Evolutionary conservation across 2,797 vertebrate genomes (phyloP).

Genomic region (Yasuhikotakia modesta): DNA sequence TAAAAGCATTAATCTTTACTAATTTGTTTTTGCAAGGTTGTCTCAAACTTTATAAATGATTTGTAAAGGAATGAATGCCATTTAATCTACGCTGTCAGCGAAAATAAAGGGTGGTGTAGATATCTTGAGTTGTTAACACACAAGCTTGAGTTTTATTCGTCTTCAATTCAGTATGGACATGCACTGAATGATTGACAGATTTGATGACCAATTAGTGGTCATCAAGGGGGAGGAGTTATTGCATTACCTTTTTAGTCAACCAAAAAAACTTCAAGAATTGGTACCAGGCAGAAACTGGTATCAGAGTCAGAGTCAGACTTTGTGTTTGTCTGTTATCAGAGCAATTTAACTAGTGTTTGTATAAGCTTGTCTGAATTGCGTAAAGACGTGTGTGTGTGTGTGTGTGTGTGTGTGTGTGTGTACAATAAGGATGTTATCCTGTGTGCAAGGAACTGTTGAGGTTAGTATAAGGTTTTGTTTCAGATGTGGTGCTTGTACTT

Average conservation of each 20-base stretch:
- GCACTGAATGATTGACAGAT: not conserved
- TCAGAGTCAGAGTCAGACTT: not conserved
- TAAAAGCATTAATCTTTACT: slow-evolving; percentile 16
- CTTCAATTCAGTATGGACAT: not conserved
- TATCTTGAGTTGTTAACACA: not conserved
- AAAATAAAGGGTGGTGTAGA: slow-evolving; percentile 9
- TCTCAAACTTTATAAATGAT: slow-evolving; percentile 28
- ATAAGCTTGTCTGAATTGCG: not conserved
- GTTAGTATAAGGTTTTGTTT: not conserved
- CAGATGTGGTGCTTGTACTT: not conserved
- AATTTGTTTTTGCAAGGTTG: slow-evolving; percentile 20
- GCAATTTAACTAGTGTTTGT: not conserved
- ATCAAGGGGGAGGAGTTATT: not conserved
- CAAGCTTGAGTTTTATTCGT: not conserved
- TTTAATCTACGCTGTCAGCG: slow-evolving; percentile 23
- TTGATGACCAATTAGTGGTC: not conserved
- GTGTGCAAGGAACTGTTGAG: not conserved
- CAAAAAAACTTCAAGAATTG: not conserved
- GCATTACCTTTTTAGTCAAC: not conserved
- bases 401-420: not conserved
- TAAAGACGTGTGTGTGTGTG: too few species aligned
- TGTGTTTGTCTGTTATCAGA: not conserved
- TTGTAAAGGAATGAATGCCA: slow-evolving; percentile 5
- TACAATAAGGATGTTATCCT: not conserved
- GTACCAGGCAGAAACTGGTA: too few species aligned